Percentiles rank a stretch among this genome's conserved stretches.
Evolutionary conservation across 1,140 invertebrate genomes (phyloP).

Genomic region (Phthorimaea operculella): DNA sequence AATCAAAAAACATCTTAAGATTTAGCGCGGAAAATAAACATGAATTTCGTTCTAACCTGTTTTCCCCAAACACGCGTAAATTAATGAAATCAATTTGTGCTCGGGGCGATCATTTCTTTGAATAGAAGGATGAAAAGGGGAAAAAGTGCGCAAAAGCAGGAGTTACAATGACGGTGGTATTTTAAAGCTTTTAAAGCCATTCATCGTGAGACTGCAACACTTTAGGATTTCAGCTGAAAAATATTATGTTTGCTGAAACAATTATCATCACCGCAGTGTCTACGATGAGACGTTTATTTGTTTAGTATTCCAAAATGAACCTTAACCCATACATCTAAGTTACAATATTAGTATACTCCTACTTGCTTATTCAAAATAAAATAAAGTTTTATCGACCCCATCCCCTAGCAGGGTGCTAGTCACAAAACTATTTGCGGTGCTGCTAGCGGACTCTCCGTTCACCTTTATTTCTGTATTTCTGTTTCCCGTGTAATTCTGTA

Average conservation of each 20-base stretch:
- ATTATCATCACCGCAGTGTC: conserved; percentile 5
- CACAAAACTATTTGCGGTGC: too few species aligned
- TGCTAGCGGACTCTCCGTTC: background rate
- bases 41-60: background rate
- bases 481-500: background rate
- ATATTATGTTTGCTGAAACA: conserved; percentile 15
- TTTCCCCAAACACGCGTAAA: conserved; percentile 15
- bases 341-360: too few species aligned
- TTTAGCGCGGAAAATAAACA: background rate
- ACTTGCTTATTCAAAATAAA: too few species aligned
- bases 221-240: conserved; percentile 20
- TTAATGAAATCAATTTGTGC: conserved; percentile 31
- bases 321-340: too few species aligned
- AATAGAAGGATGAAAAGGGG: conserved; percentile 19
- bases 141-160: conserved; percentile 23
- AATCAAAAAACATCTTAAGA: too few species aligned
- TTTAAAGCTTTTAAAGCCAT: conserved; percentile 10
- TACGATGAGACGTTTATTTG: background rate
- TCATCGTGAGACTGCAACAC: conserved; percentile 26
- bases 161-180: conserved; percentile 21
- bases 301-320: too few species aligned
- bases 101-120: conserved; percentile 16
- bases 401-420: too few species aligned
- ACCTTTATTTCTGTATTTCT: background rate
- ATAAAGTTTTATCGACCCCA: too few species aligned